phyloP scores from a whole-genome alignment of 1,140 invertebrate genomes.

The Drosophila grimshawi region DNA sequence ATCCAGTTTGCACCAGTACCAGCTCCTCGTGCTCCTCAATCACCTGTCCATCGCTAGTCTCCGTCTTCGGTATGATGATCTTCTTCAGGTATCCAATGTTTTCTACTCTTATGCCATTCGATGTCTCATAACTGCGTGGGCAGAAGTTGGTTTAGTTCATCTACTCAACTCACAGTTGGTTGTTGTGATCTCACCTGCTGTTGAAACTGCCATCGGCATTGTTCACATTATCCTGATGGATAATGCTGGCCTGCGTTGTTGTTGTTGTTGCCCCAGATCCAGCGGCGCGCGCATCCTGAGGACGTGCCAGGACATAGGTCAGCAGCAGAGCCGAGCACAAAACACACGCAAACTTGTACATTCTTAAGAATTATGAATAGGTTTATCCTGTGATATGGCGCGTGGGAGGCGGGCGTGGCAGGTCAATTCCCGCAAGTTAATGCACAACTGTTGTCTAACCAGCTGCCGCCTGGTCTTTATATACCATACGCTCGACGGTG shows the following conservation, averaged over 20 bases:
- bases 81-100: slow-evolving; percentile 87
- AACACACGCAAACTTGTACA: slow-evolving; percentile 73
- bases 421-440: slow-evolving; percentile 53
- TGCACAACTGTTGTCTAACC: slow-evolving; percentile 66
- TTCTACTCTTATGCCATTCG: slow-evolving; percentile 87
- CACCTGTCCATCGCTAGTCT: slow-evolving; percentile 85
- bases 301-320: slow-evolving; percentile 68
- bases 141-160: not conserved
- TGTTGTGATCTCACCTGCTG: slow-evolving; percentile 63
- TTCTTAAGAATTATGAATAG: slow-evolving; percentile 24
- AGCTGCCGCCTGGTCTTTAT: slow-evolving; percentile 53
- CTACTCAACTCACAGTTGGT: not conserved
- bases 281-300: slow-evolving; percentile 64
- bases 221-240: slow-evolving; percentile 83
- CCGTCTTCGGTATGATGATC: slow-evolving; percentile 84
- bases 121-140: slow-evolving; percentile 86
- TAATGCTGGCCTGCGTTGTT: slow-evolving; percentile 78
- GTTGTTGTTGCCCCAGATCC: slow-evolving; percentile 42
- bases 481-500: slow-evolving; percentile 54
- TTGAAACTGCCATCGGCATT: slow-evolving; percentile 83
- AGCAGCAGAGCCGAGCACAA: slow-evolving; percentile 69
- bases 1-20: slow-evolving; percentile 87
- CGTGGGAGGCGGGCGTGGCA: slow-evolving; percentile 25
- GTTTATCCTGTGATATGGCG: slow-evolving; percentile 45
- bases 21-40: slow-evolving; percentile 85